A percentile compares a stretch with the other conserved stretches of the same genome.
Conservation (phyloP, 1,140 invertebrate species). For the Coenobita brevimanus region DNA sequence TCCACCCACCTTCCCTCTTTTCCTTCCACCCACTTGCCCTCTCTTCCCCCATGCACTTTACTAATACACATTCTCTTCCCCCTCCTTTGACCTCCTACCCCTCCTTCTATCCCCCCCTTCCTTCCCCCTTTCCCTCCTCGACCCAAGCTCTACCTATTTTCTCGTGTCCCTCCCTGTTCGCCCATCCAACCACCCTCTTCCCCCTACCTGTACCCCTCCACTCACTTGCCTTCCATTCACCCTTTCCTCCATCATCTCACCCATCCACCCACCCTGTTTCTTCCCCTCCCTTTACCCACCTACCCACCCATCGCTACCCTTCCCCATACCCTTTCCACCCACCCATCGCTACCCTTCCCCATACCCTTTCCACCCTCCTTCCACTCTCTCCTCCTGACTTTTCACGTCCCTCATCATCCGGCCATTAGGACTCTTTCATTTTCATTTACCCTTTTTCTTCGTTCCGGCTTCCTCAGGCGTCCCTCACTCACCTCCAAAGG, state of each 20-base stretch:
- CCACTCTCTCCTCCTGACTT: slow-evolving; percentile 7
- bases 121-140: neutral
- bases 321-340: neutral
- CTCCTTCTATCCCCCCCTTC: neutral
- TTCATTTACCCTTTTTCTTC: neutral
- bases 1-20: neutral
- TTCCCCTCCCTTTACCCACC: neutral
- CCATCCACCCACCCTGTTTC: neutral
- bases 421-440: slow-evolving; percentile 1
- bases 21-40: neutral
- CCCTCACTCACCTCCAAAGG: slow-evolving; percentile 37
- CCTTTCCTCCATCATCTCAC: neutral
- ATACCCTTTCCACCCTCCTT: neutral
- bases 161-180: neutral
- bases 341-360: neutral
- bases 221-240: neutral
- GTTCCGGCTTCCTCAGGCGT: slow-evolving; percentile 1
- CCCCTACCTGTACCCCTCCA: neutral
- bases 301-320: neutral
- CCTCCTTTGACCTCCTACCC: neutral
- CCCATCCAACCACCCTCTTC: slow-evolving; percentile 1
- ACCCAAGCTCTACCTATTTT: neutral
- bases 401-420: slow-evolving; percentile 11
- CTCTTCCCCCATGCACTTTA: neutral
- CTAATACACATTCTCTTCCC: neutral